Evolutionary conservation across 1,140 invertebrate species (phyloP), one percentile per base, ranked within the genome.

Genomic region (Drosophila prosaltans): DNA sequence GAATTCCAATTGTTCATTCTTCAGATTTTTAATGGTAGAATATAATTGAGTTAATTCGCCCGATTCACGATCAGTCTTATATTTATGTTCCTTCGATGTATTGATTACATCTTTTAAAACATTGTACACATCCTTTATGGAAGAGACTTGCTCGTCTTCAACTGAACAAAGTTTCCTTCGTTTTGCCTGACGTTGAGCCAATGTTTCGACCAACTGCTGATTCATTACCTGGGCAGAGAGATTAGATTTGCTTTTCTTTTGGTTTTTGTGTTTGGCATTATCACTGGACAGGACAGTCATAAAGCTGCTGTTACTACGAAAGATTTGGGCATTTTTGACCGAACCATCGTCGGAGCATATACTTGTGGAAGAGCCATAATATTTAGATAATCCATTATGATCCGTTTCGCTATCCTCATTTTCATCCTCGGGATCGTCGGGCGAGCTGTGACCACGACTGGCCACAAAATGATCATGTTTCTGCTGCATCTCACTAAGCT

Each of bases 401-500:
- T 51, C 16, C 1, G 10, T 21, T 7, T 55, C 54, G 1, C 51
- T 64, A n/a, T 88, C 80, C 0, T 10, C 21, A 6, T 83, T 81
- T 7, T 41, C 36, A 5, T 54, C 16, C 16, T 16, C 80, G 41
- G 32, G 32, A 11, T 84, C 74, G 55, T 54, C 16, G 2, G 70
- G 59, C 1, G 61, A 36, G 7, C 48, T 32, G 16, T 65, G 64
- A 1, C 45, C 36, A 3, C 78, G 45, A 1, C 65, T 60, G 55
- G 54, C 57, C 7, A 80, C 81, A 39, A 89, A 90, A 0, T 80
- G 67, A 11, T 85, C 60, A 54, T 91, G 86, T 51, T 91, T 91
- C 59, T 85, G 82, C 39, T 91, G 81, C 90, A 91, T 91, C 55
- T 89, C 90, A 68, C 60, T 79, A 8, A 91, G 72, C 54, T 91